A percentile compares a stretch with the other conserved stretches of the same genome.
These are phyloP conservation scores for Syritta pipiens DNA, from an alignment of 2,888 invertebrate species.

Conservation along the genomic window DNA sequence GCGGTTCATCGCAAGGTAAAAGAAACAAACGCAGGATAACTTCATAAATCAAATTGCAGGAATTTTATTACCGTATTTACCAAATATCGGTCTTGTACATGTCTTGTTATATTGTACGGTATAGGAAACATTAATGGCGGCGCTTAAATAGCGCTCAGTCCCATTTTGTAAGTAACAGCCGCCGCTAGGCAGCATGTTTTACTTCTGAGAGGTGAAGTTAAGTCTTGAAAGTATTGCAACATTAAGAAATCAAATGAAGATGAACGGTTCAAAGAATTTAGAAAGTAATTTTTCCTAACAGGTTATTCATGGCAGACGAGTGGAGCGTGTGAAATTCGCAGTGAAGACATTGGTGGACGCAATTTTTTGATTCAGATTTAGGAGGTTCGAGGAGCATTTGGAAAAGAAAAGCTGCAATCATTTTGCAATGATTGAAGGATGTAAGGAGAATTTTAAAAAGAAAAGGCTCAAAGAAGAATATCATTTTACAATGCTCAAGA, in stretches of 20 bases:
- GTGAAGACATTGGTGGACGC: slow-evolving; percentile 32
- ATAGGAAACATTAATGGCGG: slow-evolving; percentile 26
- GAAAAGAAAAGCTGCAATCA: too few relatives aligned
- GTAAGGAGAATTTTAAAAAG: too few relatives aligned
- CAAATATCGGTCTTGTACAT: slow-evolving; percentile 64
- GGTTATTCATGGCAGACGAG: slow-evolving; percentile 26
- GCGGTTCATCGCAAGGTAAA: slow-evolving; percentile 16
- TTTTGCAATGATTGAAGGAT: too few relatives aligned
- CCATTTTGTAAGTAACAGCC: too few relatives aligned
- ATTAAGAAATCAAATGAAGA: slow-evolving; percentile 50
- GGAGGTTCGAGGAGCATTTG: not conserved
- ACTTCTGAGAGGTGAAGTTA: slow-evolving; percentile 10
- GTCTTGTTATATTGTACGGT: slow-evolving; percentile 20
- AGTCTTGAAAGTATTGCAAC: slow-evolving; percentile 39
- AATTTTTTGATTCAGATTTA: slow-evolving; percentile 11
- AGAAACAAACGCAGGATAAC: slow-evolving; percentile 48
- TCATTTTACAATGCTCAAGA: too few relatives aligned
- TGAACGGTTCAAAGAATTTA: slow-evolving; percentile 57
- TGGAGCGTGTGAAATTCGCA: slow-evolving; percentile 63
- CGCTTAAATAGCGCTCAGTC: slow-evolving; percentile 48
- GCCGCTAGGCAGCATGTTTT: too few relatives aligned
- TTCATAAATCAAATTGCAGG: slow-evolving; percentile 58
- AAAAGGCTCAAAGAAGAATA: too few relatives aligned
- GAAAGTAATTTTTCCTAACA: slow-evolving; percentile 57
- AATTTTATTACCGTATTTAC: slow-evolving; percentile 66